These are phyloP conservation scores for Drosophila leontia DNA, from an alignment of 1,140 invertebrate species.

Conservation along the genomic window DNA sequence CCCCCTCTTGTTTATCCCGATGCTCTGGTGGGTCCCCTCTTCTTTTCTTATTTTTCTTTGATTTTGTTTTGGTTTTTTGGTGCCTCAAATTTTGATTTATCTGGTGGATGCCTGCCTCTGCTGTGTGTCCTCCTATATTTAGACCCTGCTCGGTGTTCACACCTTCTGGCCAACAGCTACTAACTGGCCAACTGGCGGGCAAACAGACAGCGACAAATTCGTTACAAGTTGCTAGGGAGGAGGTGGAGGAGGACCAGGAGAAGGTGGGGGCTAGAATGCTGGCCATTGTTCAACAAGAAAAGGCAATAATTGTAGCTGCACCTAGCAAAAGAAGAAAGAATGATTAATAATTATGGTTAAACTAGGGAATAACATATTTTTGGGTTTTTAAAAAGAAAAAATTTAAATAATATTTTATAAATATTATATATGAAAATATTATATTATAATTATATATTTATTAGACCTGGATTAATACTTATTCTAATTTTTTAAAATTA, in stretches of 20 bases:
- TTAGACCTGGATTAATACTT: too few species aligned
- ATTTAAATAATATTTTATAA: background rate
- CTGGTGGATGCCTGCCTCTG: conserved; percentile 62
- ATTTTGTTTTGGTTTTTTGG: conserved; percentile 9
- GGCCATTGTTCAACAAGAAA: conserved; percentile 71
- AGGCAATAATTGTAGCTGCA: conserved; percentile 74
- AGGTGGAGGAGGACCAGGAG: too few species aligned
- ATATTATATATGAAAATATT: too few species aligned
- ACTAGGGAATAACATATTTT: background rate
- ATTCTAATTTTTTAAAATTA: too few species aligned
- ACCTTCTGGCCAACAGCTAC: conserved; percentile 60
- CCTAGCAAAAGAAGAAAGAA: background rate
- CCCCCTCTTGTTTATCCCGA: conserved; percentile 56
- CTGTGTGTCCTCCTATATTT: conserved; percentile 58
- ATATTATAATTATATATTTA: too few species aligned
- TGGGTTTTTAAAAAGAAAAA: background rate
- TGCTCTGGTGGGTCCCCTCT: conserved; percentile 65
- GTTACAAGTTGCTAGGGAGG: conserved; percentile 53
- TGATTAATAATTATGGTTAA: background rate
- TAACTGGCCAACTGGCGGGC: conserved; percentile 38
- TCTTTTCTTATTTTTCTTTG: conserved; percentile 7
- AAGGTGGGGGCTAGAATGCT: conserved; percentile 6
- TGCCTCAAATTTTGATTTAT: conserved; percentile 76
- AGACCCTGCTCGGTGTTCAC: conserved; percentile 60
- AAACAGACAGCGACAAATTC: conserved; percentile 77